Conservation (phyloP, 2,797 vertebrate genomes). For the Nannoperca australis region DNA sequence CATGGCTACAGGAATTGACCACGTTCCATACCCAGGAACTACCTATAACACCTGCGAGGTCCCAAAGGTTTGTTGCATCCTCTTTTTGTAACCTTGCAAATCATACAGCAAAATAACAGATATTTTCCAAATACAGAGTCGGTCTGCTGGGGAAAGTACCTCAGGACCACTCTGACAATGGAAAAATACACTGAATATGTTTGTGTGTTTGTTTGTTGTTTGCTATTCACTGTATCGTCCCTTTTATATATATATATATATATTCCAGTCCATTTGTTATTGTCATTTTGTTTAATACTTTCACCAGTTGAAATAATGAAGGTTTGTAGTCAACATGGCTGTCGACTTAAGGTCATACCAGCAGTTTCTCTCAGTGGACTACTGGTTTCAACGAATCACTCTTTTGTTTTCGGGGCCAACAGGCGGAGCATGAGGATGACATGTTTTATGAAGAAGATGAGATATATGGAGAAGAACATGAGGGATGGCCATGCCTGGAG, state of each 20-base stretch:
- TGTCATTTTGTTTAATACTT: conserved; percentile 42
- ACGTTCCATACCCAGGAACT: conserved; percentile 86
- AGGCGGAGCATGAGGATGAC: conserved; percentile 81
- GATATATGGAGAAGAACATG: conserved; percentile 83
- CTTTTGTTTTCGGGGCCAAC: conserved; percentile 80
- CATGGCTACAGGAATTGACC: conserved; percentile 89
- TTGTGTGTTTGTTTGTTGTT: conserved; percentile 53
- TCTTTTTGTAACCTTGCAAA: conserved; percentile 15
- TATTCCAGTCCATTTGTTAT: conserved; percentile 50
- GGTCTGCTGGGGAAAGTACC: conserved; percentile 2
- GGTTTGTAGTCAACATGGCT: conserved; percentile 28
- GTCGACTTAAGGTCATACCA: conserved; percentile 49
- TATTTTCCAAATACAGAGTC: conserved; percentile 49
- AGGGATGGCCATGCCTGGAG: conserved; percentile 83
- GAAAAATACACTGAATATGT: conserved; percentile 39
- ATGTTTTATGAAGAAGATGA: conserved; percentile 86
- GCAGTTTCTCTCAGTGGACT: conserved; percentile 43
- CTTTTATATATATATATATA: conserved; percentile 11
- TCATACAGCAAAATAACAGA: neutral
- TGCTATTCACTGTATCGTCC: conserved; percentile 58
- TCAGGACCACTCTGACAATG: conserved; percentile 21
- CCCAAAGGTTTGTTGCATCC: conserved; percentile 64
- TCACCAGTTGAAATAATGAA: conserved; percentile 36
- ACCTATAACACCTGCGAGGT: conserved; percentile 86
- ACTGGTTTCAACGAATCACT: conserved; percentile 70